A percentile compares a stretch with the other conserved stretches of the same genome.
Conservation (phyloP, 2,888 invertebrate species). For the Drosophila formosana region DNA sequence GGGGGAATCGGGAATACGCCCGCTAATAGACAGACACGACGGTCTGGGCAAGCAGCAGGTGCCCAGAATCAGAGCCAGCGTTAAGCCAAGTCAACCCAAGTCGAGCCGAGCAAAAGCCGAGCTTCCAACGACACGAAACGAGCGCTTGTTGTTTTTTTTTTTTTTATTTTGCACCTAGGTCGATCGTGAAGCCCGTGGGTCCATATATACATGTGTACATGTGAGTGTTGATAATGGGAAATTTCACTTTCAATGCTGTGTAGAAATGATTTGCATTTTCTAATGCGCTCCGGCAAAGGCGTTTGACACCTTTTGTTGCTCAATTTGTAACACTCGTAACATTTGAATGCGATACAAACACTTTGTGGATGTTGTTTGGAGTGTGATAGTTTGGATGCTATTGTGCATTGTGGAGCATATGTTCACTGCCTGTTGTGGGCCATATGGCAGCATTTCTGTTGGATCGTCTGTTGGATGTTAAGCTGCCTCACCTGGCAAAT, state of each 20-base stretch:
- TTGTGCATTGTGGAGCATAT: not conserved
- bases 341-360: conserved; percentile 1
- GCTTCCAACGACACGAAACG: not conserved
- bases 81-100: not conserved
- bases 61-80: conserved; percentile 18
- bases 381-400: not conserved
- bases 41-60: conserved; percentile 42
- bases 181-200: conserved; percentile 11
- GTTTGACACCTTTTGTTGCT: conserved; percentile 1
- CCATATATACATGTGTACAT: not conserved
- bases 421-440: not conserved
- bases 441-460: not conserved
- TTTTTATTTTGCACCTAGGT: conserved; percentile 9
- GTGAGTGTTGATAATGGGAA: conserved; percentile 28
- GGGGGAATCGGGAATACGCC: conserved; percentile 24
- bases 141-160: conserved; percentile 7
- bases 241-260: conserved; percentile 30
- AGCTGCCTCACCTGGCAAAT: not conserved
- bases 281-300: conserved; percentile 2
- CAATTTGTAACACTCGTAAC: not conserved
- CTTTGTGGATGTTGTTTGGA: not conserved
- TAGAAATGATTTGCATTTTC: conserved; percentile 32
- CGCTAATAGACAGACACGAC: conserved; percentile 47
- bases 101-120: conserved; percentile 17
- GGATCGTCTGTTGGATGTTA: not conserved